A percentile compares a stretch with the other conserved stretches of the same genome.
phyloP scores from a whole-genome alignment of 2,888 invertebrate genomes.

The Seira ritae region DNA sequence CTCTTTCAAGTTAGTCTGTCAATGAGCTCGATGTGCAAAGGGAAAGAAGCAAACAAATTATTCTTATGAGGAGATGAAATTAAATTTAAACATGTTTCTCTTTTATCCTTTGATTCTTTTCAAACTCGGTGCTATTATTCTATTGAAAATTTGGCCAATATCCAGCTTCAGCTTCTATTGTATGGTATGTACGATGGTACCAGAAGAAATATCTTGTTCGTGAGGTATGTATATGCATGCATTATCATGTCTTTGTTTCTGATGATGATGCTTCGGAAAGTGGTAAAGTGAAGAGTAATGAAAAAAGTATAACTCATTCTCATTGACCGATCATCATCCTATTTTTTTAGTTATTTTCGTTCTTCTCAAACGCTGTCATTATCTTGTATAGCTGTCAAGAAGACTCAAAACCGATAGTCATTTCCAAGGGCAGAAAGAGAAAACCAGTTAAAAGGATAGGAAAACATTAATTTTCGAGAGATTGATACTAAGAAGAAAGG shows the following conservation, averaged over 20 bases:
- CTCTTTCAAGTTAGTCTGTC: background rate
- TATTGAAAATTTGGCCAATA: conserved; percentile 38
- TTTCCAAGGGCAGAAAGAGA: conserved; percentile 38
- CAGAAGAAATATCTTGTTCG: too few relatives aligned
- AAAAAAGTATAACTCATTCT: background rate
- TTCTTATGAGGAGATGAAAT: conserved; percentile 43
- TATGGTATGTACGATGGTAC: too few relatives aligned
- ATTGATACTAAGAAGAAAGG: too few relatives aligned
- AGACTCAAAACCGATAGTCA: conserved; percentile 25
- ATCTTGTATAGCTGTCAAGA: conserved; percentile 44
- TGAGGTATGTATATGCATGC: too few relatives aligned
- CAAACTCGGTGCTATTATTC: conserved; percentile 34
- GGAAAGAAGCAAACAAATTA: conserved; percentile 35
- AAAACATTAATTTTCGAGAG: background rate
- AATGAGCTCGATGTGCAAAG: too few relatives aligned
- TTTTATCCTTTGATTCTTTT: conserved; percentile 34
- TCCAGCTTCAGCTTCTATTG: conserved; percentile 29
- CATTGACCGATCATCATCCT: conserved; percentile 25
- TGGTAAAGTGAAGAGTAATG: background rate
- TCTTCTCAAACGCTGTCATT: conserved; percentile 30
- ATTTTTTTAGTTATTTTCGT: conserved; percentile 23
- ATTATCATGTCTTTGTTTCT: too few relatives aligned
- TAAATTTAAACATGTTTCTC: conserved; percentile 42
- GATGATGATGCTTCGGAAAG: too few relatives aligned
- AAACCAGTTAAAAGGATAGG: conserved; percentile 8